Conservation (phyloP, 2,888 invertebrate species). For the Sesia bembeciformis region DNA sequence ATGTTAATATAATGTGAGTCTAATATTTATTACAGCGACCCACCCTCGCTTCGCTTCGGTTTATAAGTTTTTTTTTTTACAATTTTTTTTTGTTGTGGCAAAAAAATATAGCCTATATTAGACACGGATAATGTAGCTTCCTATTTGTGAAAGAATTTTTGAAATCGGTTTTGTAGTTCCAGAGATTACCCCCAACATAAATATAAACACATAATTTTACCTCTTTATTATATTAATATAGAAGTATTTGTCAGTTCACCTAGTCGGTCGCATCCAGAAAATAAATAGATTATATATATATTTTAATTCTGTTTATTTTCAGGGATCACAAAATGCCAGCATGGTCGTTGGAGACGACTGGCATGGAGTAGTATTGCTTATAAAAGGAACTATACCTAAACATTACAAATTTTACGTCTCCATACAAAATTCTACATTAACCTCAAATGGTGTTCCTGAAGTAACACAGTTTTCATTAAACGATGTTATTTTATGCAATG, state of each 20-base stretch:
- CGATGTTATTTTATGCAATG: constrained; percentile 43
- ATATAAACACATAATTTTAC: too few relatives aligned
- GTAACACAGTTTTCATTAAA: constrained; percentile 38
- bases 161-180: too few relatives aligned
- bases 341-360: constrained; percentile 21
- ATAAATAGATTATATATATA: not conserved
- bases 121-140: too few relatives aligned
- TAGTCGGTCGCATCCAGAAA: too few relatives aligned
- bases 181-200: too few relatives aligned
- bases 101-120: too few relatives aligned
- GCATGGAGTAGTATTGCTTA: constrained; percentile 28
- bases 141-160: too few relatives aligned
- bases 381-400: constrained; percentile 22
- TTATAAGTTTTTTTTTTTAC: too few relatives aligned
- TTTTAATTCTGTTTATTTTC: constrained; percentile 11
- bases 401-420: constrained; percentile 34
- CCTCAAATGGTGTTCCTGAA: constrained; percentile 29
- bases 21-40: not conserved
- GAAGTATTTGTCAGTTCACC: too few relatives aligned
- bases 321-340: constrained; percentile 26
- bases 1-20: not conserved
- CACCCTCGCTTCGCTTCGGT: too few relatives aligned
- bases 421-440: constrained; percentile 10
- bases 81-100: too few relatives aligned
- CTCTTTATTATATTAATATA: too few relatives aligned